These are phyloP conservation scores for Drosophila antonietae DNA, from an alignment of 2,888 invertebrate genomes.

Conservation along the genomic window DNA sequence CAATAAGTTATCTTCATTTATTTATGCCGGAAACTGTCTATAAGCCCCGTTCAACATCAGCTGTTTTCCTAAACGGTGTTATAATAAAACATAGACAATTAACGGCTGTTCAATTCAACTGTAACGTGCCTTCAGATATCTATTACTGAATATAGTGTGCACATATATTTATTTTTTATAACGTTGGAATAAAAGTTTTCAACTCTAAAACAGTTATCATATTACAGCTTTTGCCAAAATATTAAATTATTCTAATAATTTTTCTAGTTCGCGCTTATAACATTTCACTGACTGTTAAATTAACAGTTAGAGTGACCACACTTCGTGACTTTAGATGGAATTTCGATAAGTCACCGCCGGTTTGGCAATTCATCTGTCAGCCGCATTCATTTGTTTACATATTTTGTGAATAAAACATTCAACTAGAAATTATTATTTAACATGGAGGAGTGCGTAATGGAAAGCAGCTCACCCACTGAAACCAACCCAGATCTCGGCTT, in stretches of 20 bases:
- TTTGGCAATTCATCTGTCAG: conserved; percentile 25
- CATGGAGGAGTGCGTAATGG: conserved; percentile 78
- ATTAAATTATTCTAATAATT: background rate
- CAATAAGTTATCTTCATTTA: background rate
- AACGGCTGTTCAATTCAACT: conserved; percentile 1
- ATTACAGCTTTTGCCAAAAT: background rate
- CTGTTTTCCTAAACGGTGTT: conserved; percentile 1
- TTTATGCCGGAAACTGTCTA: background rate
- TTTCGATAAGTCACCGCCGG: conserved; percentile 28
- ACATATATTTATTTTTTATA: background rate
- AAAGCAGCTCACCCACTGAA: conserved; percentile 71
- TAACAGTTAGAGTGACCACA: conserved; percentile 24
- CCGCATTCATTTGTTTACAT: conserved; percentile 66
- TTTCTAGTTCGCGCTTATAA: background rate
- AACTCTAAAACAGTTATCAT: background rate
- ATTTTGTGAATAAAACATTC: conserved; percentile 66
- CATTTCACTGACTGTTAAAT: conserved; percentile 1
- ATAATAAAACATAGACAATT: background rate
- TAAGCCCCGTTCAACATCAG: background rate
- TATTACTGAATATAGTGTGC: no score
- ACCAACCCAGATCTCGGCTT: conserved; percentile 60
- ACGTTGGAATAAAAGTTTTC: background rate
- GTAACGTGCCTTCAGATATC: background rate
- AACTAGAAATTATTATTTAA: conserved; percentile 13
- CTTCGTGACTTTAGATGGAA: background rate